Percentiles rank a stretch among this genome's conserved stretches.
These are phyloP conservation scores for Dromococcyx pavoninus DNA, from an alignment of 2,797 vertebrate genomes.

Conservation along the genomic window DNA sequence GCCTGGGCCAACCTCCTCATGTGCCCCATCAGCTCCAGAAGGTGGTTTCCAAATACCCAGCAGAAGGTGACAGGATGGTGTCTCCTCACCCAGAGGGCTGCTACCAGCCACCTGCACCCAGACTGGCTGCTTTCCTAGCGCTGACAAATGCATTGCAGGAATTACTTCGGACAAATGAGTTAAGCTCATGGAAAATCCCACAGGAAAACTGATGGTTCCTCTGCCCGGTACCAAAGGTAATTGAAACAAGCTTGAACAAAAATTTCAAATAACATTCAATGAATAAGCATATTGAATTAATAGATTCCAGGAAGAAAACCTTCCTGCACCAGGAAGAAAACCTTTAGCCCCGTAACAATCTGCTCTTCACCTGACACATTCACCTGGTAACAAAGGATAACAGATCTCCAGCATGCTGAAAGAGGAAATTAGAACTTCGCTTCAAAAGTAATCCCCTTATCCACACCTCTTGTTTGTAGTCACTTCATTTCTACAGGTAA, in stretches of 20 bases:
- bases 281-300: neutral
- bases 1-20: neutral
- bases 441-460: neutral
- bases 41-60: neutral
- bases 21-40: neutral
- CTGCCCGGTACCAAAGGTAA: neutral
- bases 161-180: neutral
- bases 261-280: neutral
- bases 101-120: neutral
- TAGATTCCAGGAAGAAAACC: neutral
- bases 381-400: neutral
- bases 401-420: neutral
- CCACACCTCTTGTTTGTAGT: neutral
- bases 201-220: neutral
- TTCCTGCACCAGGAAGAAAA: neutral
- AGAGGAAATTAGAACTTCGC: neutral
- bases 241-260: neutral
- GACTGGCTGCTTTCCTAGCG: neutral
- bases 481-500: neutral
- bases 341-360: neutral
- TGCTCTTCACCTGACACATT: neutral
- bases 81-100: neutral
- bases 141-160: neutral
- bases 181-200: neutral
- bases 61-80: rapidly evolving